Evolutionary conservation across 2,797 vertebrate species (phyloP).

Genomic region (Acanthurus tractus): DNA sequence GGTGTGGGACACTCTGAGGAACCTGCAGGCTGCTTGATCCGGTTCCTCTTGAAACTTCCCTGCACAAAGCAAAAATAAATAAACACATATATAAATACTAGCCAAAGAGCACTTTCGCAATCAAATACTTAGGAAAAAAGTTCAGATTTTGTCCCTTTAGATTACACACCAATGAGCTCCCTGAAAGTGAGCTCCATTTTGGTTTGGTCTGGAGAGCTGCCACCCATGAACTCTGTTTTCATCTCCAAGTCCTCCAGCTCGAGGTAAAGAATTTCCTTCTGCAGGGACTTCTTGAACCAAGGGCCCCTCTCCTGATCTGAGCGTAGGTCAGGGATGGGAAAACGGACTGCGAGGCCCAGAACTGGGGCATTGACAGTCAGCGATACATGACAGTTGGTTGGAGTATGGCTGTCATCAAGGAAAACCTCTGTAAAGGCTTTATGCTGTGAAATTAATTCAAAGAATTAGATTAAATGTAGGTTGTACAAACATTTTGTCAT

Average conservation of each 20-base stretch:
- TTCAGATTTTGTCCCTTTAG: not conserved
- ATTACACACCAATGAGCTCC: constrained; percentile 90
- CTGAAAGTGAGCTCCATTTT: constrained; percentile 96
- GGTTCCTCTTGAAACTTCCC: constrained; percentile 93
- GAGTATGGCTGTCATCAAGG: constrained; percentile 93
- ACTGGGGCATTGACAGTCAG: constrained; percentile 90
- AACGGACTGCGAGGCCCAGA: constrained; percentile 91
- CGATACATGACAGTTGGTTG: constrained; percentile 90
- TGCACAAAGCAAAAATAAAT: constrained; percentile 61
- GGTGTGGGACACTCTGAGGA: constrained; percentile 92
- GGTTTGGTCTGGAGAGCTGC: constrained; percentile 92
- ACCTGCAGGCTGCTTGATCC: constrained; percentile 82
- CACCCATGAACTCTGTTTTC: constrained; percentile 94
- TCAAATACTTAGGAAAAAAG: not conserved
- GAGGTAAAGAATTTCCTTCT: constrained; percentile 94
- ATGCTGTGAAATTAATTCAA: constrained; percentile 84
- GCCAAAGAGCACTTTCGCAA: not conserved
- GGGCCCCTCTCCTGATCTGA: constrained; percentile 98
- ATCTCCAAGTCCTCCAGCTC: constrained; percentile 92
- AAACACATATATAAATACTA: not conserved
- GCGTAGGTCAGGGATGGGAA: constrained; percentile 97
- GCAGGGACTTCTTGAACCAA: constrained; percentile 98
- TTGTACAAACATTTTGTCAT: not conserved
- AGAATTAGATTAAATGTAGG: not conserved
- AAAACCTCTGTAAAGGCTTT: constrained; percentile 98